Evolutionary conservation across 2,113 vertebrate genomes (phyloP).

Genomic region (Oncorhynchus gorbuscha): DNA sequence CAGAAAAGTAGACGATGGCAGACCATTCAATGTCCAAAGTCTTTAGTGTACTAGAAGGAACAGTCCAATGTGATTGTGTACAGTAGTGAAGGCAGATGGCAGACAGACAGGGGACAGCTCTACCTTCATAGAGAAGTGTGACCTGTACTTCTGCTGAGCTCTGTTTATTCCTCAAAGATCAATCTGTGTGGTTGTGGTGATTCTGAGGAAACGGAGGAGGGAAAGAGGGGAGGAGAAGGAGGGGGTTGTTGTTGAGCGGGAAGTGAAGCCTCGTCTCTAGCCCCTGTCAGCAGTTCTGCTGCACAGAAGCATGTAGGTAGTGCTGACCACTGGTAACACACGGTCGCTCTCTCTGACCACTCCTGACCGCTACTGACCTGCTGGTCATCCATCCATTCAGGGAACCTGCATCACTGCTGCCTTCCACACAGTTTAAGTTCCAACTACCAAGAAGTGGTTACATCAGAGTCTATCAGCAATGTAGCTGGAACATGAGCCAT

Average conservation of each 20-base stretch:
- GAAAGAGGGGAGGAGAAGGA: background rate
- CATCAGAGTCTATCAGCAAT: background rate
- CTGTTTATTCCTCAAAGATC: constrained; percentile 48
- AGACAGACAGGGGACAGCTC: constrained; percentile 2
- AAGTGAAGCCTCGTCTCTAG: constrained; percentile 6
- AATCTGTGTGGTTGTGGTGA: constrained; percentile 23
- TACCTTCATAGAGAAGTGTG: background rate
- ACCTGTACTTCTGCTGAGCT: background rate
- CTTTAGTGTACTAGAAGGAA: too few species aligned
- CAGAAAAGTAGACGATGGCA: background rate
- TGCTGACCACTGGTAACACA: constrained; percentile 44
- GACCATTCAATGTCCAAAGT: background rate
- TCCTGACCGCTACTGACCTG: background rate
- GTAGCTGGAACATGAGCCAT: background rate
- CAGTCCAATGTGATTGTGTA: background rate
- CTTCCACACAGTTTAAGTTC: background rate
- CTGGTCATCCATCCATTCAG: background rate
- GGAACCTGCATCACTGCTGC: background rate
- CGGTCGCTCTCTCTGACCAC: constrained; percentile 3
- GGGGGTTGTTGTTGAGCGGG: background rate
- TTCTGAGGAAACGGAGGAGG: constrained; percentile 19
- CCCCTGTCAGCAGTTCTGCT: constrained; percentile 11
- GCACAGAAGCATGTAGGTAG: constrained; percentile 5
- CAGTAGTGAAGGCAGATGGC: background rate
- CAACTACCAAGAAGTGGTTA: background rate